Percentiles rank a stretch among this genome's conserved stretches.
Evolutionary conservation across 2,113 vertebrate genomes (phyloP).

Genomic region (Megalops atlanticus): DNA sequence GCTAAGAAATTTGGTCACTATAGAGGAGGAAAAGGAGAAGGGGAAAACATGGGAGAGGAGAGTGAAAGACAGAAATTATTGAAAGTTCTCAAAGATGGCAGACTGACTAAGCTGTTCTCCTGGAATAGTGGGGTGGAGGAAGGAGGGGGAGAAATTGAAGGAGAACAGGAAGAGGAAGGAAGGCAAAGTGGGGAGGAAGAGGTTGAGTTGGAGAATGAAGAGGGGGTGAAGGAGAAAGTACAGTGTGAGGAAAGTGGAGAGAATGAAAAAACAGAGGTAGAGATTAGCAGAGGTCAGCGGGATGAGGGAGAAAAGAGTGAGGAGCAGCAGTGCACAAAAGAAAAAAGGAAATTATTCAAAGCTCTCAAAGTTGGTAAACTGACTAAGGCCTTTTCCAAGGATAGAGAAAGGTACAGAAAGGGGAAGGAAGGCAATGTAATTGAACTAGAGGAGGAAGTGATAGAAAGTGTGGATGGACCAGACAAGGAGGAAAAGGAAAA

Average conservation of each 20-base stretch:
- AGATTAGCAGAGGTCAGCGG: too few relatives aligned
- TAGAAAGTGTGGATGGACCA: not conserved
- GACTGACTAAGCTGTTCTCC: not conserved
- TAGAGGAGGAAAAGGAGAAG: not conserved
- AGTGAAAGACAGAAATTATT: not conserved
- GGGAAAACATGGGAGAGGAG: not conserved
- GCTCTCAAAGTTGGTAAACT: not conserved
- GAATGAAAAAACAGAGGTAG: too few relatives aligned
- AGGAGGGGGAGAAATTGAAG: not conserved
- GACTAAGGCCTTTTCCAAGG: not conserved
- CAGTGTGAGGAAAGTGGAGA: not conserved
- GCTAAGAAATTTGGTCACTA: not conserved
- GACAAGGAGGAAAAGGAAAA: not conserved
- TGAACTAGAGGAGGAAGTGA: not conserved
- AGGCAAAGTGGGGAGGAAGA: not conserved
- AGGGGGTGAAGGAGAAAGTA: not conserved
- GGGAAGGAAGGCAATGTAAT: not conserved
- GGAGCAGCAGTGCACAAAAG: not conserved
- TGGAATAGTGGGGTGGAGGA: not conserved
- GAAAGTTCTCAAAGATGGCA: not conserved
- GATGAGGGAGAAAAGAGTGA: not conserved
- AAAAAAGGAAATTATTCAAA: constrained; percentile 2
- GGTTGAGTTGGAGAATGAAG: too few relatives aligned
- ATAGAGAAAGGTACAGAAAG: not conserved
- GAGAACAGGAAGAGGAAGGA: not conserved